Base-by-base conservation (phyloP, 2,888 invertebrate species). In the Macaria notata region DNA sequence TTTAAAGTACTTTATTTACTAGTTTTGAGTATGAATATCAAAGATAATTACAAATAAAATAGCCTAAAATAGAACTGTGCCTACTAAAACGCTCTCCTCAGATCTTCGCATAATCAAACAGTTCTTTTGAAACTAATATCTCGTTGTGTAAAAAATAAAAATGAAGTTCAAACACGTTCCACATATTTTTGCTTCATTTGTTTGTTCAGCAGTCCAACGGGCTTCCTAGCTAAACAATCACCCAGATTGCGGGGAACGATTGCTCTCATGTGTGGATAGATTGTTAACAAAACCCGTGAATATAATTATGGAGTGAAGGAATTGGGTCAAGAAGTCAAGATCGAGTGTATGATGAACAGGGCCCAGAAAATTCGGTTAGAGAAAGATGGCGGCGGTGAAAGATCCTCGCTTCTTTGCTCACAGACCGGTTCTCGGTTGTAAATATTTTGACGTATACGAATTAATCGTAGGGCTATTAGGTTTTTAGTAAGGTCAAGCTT, bases 121-220 rank as follows among this genome's bases (percentile, higher is more conserved):
- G 3, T 19, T 19, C 19, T 19, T 19, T 19, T 19, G 19, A 19
- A 19, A 19, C 19, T 19, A 19, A 19, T 19, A 19, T 19, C 19
- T 2, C 19, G 19, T 19, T 9, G 39, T 19, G 2, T 19, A 19
- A 19, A 19, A 19, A 19, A 19, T 19, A 19, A 36, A 33, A 36
- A 36, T 36, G 33, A 41, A 41, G 41, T 41, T n/a, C 41, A 41
- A 41, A 41, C 50, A 43, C 50, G 38, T 44, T 38, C 44, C 43
- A 30, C 33, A 49, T 41, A 31, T 43, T 43, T 49, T 42, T 42
- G 19, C 42, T 19, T 42, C 43, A 30, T 29, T 29, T 44, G 44
- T 50, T 44, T 50, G 44, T 44, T 44, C 50, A 50, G 36, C 36
- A 42, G 43, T 19, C 31, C 33, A 49, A 49, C 38, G 29, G 36